Evolutionary conservation across 2,888 invertebrate species (phyloP).

Genomic region (Pachydiplax longipennis): DNA sequence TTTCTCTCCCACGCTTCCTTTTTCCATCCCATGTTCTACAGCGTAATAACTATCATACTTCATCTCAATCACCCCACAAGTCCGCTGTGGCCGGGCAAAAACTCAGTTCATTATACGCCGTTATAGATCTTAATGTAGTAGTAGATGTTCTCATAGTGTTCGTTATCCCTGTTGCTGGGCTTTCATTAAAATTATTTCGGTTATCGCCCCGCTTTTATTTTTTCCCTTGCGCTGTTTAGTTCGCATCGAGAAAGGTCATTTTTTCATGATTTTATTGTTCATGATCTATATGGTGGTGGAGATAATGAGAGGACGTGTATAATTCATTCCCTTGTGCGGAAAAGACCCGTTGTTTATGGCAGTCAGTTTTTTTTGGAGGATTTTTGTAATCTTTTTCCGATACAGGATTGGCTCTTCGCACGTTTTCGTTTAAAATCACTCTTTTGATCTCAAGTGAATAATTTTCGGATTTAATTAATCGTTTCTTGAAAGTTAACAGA

Average conservation of each 20-base stretch:
- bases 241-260: not conserved
- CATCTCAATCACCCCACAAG: not conserved
- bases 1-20: not conserved
- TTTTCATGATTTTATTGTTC: not conserved
- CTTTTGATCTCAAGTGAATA: not conserved
- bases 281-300: not conserved
- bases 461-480: too few species aligned
- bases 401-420: not conserved
- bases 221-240: not conserved
- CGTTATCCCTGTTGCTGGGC: not conserved
- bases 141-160: not conserved
- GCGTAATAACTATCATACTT: not conserved
- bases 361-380: not conserved
- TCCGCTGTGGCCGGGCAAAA: not conserved
- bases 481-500: too few species aligned
- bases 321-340: not conserved
- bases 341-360: not conserved
- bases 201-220: not conserved
- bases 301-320: not conserved
- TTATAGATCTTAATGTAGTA: slow-evolving; percentile 17
- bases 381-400: not conserved
- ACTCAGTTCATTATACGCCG: not conserved
- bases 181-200: not conserved
- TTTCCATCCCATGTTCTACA: not conserved
- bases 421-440: not conserved